Evolutionary conservation across 1,140 invertebrate species (phyloP).

Genomic region (Bombus confusus): DNA sequence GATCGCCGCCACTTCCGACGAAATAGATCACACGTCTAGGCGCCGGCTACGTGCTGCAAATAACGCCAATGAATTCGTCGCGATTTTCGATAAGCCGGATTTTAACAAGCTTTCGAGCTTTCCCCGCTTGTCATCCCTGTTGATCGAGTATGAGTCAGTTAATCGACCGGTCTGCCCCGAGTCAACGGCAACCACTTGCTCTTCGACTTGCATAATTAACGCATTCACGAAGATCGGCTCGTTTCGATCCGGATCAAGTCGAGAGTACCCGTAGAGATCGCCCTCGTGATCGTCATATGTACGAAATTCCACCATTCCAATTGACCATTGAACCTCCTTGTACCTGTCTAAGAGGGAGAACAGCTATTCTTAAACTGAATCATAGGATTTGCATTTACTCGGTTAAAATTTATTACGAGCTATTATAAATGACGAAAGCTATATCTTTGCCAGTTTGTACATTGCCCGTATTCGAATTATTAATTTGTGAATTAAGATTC

Average conservation of each 20-base stretch:
- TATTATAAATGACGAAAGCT: too few species aligned
- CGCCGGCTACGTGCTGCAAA: constrained; percentile 13
- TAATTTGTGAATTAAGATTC: constrained; percentile 4
- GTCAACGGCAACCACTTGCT: not conserved
- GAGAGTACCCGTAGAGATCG: not conserved
- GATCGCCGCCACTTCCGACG: constrained; percentile 62
- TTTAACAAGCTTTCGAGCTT: constrained; percentile 6
- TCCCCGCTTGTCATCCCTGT: not conserved
- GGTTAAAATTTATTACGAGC: too few species aligned
- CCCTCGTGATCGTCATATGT: not conserved
- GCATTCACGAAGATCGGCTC: not conserved
- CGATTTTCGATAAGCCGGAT: constrained; percentile 42
- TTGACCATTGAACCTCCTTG: too few species aligned
- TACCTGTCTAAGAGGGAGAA: too few species aligned
- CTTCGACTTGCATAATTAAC: constrained; percentile 5
- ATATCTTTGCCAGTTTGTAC: not conserved
- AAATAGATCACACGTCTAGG: constrained; percentile 58
- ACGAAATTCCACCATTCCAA: too few species aligned
- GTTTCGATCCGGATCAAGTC: not conserved
- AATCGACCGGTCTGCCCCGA: not conserved
- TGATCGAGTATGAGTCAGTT: constrained; percentile 11
- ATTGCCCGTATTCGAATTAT: not conserved
- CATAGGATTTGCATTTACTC: too few species aligned
- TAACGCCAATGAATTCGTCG: constrained; percentile 48
- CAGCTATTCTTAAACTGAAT: too few species aligned